Evolutionary conservation across 1,140 invertebrate species (phyloP).

Genomic region (Camponotus pennsylvanicus): DNA sequence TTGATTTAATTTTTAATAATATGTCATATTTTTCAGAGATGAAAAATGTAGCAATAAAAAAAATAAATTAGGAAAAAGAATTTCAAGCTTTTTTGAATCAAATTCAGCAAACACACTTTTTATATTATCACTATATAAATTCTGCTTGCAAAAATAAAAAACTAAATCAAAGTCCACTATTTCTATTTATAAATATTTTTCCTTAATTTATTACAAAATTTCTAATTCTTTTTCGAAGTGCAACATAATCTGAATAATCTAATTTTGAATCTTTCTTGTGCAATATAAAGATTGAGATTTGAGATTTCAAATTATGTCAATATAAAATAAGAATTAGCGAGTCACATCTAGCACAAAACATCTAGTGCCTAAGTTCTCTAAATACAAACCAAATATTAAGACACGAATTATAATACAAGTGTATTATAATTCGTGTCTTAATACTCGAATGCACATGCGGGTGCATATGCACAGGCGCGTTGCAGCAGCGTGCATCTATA

Average conservation of each 20-base stretch:
- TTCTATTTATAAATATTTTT: background rate
- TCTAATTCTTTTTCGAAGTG: background rate
- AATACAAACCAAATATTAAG: background rate
- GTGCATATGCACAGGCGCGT: constrained; percentile 62
- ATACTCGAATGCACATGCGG: constrained; percentile 30
- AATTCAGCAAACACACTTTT: background rate
- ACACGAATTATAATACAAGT: too few relatives aligned
- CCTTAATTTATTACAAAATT: background rate
- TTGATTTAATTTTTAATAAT: too few relatives aligned
- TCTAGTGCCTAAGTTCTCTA: background rate
- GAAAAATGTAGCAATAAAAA: too few relatives aligned
- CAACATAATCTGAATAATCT: background rate
- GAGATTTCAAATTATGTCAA: too few relatives aligned
- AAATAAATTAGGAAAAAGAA: too few relatives aligned
- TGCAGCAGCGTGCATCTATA: background rate
- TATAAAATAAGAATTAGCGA: background rate
- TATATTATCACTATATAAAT: background rate
- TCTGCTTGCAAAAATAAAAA: background rate
- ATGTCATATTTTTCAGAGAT: too few relatives aligned
- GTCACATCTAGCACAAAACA: background rate
- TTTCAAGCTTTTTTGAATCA: background rate
- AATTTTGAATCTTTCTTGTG: background rate
- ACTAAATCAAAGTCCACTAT: background rate
- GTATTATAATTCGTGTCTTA: background rate
- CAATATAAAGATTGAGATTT: background rate